Base-by-base conservation (phyloP, 1,140 invertebrate genomes). In the Ceratoteleas bidentatus region DNA sequence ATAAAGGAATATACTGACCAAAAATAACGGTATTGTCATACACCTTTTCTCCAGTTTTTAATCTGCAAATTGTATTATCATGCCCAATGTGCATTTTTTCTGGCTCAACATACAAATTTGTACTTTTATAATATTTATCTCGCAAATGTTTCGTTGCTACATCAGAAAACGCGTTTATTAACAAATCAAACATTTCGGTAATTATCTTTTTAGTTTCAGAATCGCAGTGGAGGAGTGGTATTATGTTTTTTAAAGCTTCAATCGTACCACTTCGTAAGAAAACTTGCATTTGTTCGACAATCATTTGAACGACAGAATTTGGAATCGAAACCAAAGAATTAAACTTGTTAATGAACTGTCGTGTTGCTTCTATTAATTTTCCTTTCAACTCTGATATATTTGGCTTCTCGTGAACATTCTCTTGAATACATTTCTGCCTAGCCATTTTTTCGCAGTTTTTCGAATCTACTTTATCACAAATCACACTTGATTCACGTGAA, bases 201-300 rank as follows among this genome's bases (percentile, higher is more conserved):
- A 57, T 40, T 38, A 15, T 13, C 3, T 38, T 38, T 38, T 8
- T 5, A 54, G 7, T 14, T 8, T 6, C n/a, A 57, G 5, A 4
- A 38, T 57, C 34, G 16, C 34, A 14, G 0, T 57, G 0, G 0
- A 57, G 9, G 8, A 14, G 11, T 9, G 34, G 13, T 38, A 57
- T 7, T 5, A 36, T 10, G 8, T 36, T 13, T 38, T 38, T 40
- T 3, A 57, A 14, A 0, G n/a, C 6, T 6, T 38, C 34, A 5
- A 57, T 57, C 6, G 33, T 14, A 13, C 54, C 54, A 57, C 34
- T 57, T 14, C 40, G 8, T 2, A 58, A 38, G 16, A 43, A 58
- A 14, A 14, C 13, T 38, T 57, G 10, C 3, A 58, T 7, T 58
- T 43, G 34, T 43, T 58, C 56, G n/a, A 56, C 14, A 13, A 56